These are phyloP conservation scores for Chauna torquata DNA, from an alignment of 2,113 vertebrate species.

Conservation along the genomic window DNA sequence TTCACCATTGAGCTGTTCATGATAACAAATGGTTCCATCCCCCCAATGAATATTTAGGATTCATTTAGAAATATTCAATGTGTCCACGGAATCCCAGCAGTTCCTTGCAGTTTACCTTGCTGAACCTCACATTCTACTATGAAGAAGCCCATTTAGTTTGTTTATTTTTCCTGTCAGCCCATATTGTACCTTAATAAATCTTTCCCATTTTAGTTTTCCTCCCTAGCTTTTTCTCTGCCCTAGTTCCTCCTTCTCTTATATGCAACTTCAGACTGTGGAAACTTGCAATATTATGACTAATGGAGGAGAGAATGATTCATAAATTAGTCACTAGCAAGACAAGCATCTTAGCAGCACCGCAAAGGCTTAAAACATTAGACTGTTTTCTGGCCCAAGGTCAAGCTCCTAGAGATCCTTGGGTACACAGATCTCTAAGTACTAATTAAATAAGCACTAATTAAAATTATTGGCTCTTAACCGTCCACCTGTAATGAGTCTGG, in stretches of 20 bases:
- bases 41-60: background rate
- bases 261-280: background rate
- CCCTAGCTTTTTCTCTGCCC: background rate
- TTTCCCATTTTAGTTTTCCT: background rate
- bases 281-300: slow-evolving; percentile 17
- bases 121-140: background rate
- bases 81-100: background rate
- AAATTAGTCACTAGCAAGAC: slow-evolving; percentile 42
- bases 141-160: background rate
- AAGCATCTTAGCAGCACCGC: background rate
- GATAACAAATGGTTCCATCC: background rate
- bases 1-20: background rate
- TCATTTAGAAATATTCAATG: background rate
- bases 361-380: background rate
- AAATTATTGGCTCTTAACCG: background rate
- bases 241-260: background rate
- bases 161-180: background rate
- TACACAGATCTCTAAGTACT: background rate
- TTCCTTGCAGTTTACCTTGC: background rate
- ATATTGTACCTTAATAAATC: background rate
- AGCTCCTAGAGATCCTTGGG: background rate
- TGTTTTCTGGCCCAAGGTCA: slow-evolving; percentile 19
- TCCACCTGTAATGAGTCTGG: background rate
- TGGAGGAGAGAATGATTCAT: slow-evolving; percentile 15
- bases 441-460: slow-evolving; percentile 5